Evolutionary conservation across 2,888 invertebrate species (phyloP).

Genomic region (Chydorus sphaericus): DNA sequence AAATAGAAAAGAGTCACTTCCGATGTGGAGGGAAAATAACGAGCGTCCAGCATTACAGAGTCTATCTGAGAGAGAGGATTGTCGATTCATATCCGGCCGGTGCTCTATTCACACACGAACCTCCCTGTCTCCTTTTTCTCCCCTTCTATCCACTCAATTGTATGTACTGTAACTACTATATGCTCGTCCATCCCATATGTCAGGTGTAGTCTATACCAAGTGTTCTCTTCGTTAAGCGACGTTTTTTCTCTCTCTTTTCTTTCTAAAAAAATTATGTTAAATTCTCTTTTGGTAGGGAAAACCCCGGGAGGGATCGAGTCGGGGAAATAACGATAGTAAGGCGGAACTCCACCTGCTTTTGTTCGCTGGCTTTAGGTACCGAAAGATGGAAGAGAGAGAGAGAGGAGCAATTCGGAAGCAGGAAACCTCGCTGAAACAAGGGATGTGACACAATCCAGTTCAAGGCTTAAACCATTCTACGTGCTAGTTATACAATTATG

Average conservation of each 20-base stretch:
- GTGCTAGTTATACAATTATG: too few relatives aligned
- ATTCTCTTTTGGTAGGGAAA: too few relatives aligned
- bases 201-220: too few relatives aligned
- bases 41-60: not conserved
- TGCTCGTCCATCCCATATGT: not conserved
- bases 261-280: too few relatives aligned
- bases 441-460: too few relatives aligned
- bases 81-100: constrained; percentile 7
- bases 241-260: too few relatives aligned
- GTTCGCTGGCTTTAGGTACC: too few relatives aligned
- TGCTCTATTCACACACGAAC: constrained; percentile 2
- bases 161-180: not conserved
- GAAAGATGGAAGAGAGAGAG: too few relatives aligned
- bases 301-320: too few relatives aligned
- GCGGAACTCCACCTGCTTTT: constrained; percentile 2
- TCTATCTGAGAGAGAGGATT: not conserved
- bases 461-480: too few relatives aligned
- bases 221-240: too few relatives aligned
- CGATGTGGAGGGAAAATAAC: constrained; percentile 6
- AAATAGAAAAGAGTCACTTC: not conserved
- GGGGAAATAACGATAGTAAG: too few relatives aligned
- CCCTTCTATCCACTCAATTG: not conserved
- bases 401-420: not conserved
- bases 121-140: not conserved
- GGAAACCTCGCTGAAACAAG: not conserved